phyloP scores from a whole-genome alignment of 1,140 invertebrate genomes.

The Delia radicum region DNA sequence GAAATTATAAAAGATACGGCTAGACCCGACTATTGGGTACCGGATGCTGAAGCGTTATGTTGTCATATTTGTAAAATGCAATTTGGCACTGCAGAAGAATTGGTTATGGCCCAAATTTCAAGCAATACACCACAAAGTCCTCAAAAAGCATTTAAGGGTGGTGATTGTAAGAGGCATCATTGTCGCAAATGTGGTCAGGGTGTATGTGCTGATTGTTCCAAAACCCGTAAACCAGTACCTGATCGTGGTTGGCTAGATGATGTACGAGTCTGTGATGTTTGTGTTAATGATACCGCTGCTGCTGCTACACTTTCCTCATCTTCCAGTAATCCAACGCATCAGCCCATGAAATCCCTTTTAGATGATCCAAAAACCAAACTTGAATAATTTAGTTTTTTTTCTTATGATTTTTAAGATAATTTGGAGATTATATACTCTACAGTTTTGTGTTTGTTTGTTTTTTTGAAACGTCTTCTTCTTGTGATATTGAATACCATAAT shows the following conservation, averaged over 20 bases:
- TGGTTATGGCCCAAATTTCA: conserved; percentile 32
- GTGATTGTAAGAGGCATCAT: conserved; percentile 65
- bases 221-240: conserved; percentile 64
- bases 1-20: conserved; percentile 76
- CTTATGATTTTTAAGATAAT: conserved; percentile 1
- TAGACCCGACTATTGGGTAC: conserved; percentile 79
- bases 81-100: conserved; percentile 61
- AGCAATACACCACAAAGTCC: conserved; percentile 1
- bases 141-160: conserved; percentile 3
- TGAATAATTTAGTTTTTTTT: conserved; percentile 5
- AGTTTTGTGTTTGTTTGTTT: conserved; percentile 8
- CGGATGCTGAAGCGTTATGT: conserved; percentile 67
- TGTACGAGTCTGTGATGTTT: conserved; percentile 68
- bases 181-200: conserved; percentile 74
- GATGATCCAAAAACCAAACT: conserved; percentile 18
- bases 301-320: not conserved
- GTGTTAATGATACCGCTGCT: conserved; percentile 27
- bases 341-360: not conserved
- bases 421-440: conserved; percentile 1
- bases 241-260: conserved; percentile 68
- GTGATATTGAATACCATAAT: conserved; percentile 12
- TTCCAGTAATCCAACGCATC: not conserved
- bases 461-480: conserved; percentile 13
- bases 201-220: conserved; percentile 69
- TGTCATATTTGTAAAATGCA: conserved; percentile 67